phyloP scores from a whole-genome alignment of 2,797 vertebrate genomes.

The Bradypodion ventrale region DNA sequence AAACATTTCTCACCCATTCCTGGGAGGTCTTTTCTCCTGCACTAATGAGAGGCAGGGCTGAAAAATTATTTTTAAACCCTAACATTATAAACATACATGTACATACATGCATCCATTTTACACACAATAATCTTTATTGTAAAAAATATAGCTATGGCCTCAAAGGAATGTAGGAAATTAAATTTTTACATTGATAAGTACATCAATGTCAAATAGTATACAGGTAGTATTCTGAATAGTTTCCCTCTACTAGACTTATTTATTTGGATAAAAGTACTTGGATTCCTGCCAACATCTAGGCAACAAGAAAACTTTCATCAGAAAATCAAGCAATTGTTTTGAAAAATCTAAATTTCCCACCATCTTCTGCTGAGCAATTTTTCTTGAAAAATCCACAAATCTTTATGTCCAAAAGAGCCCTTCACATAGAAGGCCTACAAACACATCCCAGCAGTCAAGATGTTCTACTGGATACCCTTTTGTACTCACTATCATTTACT shows the following conservation, averaged over 20 bases:
- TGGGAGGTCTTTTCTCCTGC: background rate
- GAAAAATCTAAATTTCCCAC: slow-evolving; percentile 6
- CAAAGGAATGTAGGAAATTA: background rate
- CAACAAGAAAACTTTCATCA: slow-evolving; percentile 9
- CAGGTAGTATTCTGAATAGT: too few relatives aligned
- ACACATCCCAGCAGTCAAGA: too few relatives aligned
- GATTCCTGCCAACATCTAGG: slow-evolving; percentile 13
- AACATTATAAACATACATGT: background rate
- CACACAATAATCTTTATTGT: background rate
- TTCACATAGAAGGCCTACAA: background rate
- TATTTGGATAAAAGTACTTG: background rate
- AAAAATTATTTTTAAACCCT: background rate
- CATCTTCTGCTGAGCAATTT: background rate
- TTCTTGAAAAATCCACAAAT: slow-evolving; percentile 12
- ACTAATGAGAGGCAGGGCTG: background rate
- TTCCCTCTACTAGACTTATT: background rate
- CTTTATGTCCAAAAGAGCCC: background rate
- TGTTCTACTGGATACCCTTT: too few relatives aligned
- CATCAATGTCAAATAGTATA: background rate
- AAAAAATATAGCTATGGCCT: background rate
- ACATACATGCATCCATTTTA: background rate
- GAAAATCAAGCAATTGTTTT: slow-evolving; percentile 5
- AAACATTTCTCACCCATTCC: background rate
- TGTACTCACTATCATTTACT: too few relatives aligned
- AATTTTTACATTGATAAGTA: background rate